phyloP scores from a whole-genome alignment of 2,888 invertebrate species.

The Lepidocyrtoides sp. region DNA sequence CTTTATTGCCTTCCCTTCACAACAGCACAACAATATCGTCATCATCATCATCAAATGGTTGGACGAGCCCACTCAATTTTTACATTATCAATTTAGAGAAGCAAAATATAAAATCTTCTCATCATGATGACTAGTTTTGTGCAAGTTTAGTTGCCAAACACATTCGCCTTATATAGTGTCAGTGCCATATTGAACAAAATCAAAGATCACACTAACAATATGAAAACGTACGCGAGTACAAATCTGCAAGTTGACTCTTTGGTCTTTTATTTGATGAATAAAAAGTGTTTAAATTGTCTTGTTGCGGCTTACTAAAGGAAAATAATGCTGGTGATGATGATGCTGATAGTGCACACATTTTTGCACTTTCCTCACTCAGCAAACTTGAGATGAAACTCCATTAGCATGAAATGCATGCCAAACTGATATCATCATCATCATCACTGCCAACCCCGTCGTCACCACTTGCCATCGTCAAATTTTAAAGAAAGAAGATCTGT shows the following conservation, averaged over 20 bases:
- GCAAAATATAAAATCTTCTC: no score
- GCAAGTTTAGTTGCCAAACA: background rate
- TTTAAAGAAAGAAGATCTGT: conserved; percentile 6
- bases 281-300: background rate
- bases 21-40: no score
- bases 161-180: background rate
- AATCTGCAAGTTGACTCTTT: background rate
- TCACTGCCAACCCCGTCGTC: background rate
- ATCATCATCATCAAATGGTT: background rate
- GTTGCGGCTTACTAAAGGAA: background rate
- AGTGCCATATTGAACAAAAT: background rate
- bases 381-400: conserved; percentile 29
- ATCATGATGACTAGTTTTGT: background rate
- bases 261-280: background rate
- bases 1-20: background rate
- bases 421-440: conserved; percentile 36
- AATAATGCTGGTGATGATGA: background rate
- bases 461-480: background rate
- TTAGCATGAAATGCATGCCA: conserved; percentile 41
- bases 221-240: background rate
- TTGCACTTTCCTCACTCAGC: conserved; percentile 30
- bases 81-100: background rate
- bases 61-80: conserved; percentile 43
- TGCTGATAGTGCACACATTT: background rate
- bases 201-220: background rate